phyloP scores from a whole-genome alignment of 2,888 invertebrate genomes.

The Yponomeuta evonymella region DNA sequence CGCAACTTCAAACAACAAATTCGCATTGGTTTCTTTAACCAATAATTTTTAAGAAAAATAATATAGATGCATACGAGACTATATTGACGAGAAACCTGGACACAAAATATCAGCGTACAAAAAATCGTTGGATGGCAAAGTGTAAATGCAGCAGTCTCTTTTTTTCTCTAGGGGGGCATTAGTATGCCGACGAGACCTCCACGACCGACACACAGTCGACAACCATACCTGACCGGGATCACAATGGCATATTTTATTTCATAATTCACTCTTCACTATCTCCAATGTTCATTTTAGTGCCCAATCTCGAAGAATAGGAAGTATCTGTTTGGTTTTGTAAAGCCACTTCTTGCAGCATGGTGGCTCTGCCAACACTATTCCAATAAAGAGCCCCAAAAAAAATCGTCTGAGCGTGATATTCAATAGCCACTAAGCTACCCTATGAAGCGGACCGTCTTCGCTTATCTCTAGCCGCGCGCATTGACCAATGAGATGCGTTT shows the following conservation, averaged over 20 bases:
- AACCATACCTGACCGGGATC: conserved; percentile 44
- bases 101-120: neutral
- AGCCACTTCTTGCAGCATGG: neutral
- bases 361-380: neutral
- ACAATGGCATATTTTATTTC: conserved; percentile 30
- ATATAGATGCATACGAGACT: no score
- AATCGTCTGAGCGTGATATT: no score
- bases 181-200: conserved; percentile 51
- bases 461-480: no score
- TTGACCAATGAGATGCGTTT: no score
- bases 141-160: neutral
- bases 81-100: no score
- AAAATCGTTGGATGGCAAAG: neutral
- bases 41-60: no score
- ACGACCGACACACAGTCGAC: conserved; percentile 31
- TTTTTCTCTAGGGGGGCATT: conserved; percentile 32
- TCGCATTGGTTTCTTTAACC: no score
- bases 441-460: no score
- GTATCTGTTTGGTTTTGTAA: neutral
- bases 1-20: no score
- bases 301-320: neutral
- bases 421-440: no score
- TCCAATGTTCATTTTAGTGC: neutral
- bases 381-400: no score
- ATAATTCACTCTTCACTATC: conserved; percentile 16